Percentiles rank a stretch among this genome's conserved stretches.
These are phyloP conservation scores for Tetramorium alpestre DNA, from an alignment of 1,140 invertebrate genomes.

Conservation along the genomic window DNA sequence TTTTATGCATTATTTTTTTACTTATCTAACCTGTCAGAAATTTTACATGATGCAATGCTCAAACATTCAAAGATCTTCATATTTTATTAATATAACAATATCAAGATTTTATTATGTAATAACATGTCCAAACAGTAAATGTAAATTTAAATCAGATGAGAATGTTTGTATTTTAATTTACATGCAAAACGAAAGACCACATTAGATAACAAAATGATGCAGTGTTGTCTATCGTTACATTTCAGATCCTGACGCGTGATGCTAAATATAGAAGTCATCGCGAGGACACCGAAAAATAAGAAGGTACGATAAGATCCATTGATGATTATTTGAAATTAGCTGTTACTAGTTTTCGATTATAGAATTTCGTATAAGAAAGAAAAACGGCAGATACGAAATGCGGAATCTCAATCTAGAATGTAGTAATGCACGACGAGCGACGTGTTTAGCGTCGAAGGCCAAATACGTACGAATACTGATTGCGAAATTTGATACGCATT, in stretches of 20 bases:
- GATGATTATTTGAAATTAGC: background rate
- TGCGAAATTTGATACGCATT: conserved; percentile 66
- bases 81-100: background rate
- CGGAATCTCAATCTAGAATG: background rate
- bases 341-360: background rate
- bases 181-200: background rate
- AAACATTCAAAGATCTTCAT: background rate
- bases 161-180: background rate
- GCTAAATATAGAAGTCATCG: conserved; percentile 1
- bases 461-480: conserved; percentile 65
- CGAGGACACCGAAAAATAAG: background rate
- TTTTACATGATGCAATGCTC: conserved; percentile 29
- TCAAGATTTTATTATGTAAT: background rate
- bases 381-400: background rate
- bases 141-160: background rate
- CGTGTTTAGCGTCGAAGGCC: background rate
- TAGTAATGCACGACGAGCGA: background rate
- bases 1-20: conserved; percentile 80
- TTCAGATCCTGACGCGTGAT: background rate
- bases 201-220: background rate
- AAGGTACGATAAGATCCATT: background rate
- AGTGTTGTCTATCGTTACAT: background rate
- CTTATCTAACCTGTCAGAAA: conserved; percentile 57
- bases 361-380: background rate
- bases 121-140: background rate